Evolutionary conservation across 2,888 invertebrate species (phyloP), one percentile per base, ranked within the genome.

Genomic region (Apotomis capreana): DNA sequence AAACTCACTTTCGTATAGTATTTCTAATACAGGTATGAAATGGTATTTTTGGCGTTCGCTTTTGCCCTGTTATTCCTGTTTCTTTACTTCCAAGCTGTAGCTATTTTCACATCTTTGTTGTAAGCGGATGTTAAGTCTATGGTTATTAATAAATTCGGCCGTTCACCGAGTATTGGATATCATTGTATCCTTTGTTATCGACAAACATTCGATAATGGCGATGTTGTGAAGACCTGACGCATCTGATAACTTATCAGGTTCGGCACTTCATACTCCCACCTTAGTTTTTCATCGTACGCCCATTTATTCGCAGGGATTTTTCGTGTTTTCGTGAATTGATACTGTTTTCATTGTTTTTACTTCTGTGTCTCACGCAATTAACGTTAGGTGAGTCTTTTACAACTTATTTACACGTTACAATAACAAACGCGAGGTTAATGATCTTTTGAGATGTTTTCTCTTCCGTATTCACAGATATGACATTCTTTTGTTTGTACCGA

Each of bases 211-310:
- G 85, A 83, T 87, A 85, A 79, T 67, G 78, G 78, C 75, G 81
- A 83, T 83, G 82, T 83, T 84, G 77, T 86, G 81, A 79, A 82
- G 78, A 84, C 79, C 80, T 80, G 80, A 79, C 82, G 74, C 76
- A 75, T 73, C 80, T 78, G 88, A 89, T 89, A 89, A 76, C 83
- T 78, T 88, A 89, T 89, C 84, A 69, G 63, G 68, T 76, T 75
- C 70, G 73, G 75, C 77, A 83, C 75, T 76, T 74, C 70, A 75
- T 65, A 77, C 76, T 76, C 77, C 77, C 75, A 75, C 79, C 71
- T 79, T 76, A 79, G 79, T 85, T 79, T 78, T 78, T 78, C 78
- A 76, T 76, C 75, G 75, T 68, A 52, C 63, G 62, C 68, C 59
- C 62, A 8, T 52, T 61, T 52, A 52, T 49, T 68, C 37, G 37